Evolutionary conservation across 2,888 invertebrate genomes (phyloP).

Genomic region (Phragmatobia fuliginosa): DNA sequence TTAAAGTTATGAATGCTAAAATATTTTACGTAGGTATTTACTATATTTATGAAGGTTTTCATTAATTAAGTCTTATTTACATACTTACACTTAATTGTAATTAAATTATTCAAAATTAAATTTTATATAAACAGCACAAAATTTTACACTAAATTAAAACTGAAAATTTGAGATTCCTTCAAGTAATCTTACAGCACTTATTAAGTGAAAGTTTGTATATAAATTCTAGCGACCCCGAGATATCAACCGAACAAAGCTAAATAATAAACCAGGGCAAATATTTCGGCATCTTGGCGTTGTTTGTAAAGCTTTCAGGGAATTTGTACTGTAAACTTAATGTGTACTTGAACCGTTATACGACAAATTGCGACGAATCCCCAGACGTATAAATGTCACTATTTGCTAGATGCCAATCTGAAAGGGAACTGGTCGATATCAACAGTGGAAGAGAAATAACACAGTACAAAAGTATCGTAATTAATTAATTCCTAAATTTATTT

Average conservation of each 20-base stretch:
- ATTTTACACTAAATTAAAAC: background rate
- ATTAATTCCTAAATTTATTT: background rate
- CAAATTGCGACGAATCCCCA: constrained; percentile 23
- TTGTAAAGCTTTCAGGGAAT: constrained; percentile 23
- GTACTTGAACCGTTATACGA: constrained; percentile 16
- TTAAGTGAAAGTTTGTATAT: background rate
- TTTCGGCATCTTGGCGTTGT: constrained; percentile 10
- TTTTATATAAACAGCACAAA: too few relatives aligned
- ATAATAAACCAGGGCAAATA: constrained; percentile 16
- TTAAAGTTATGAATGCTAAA: background rate
- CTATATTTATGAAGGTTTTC: too few relatives aligned
- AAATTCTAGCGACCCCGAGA: background rate
- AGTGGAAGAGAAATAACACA: constrained; percentile 10
- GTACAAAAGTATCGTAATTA: background rate
- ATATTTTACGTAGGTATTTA: background rate
- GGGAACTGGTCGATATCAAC: constrained; percentile 7
- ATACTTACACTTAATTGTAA: too few relatives aligned
- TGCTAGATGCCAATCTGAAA: constrained; percentile 19
- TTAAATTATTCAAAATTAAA: too few relatives aligned
- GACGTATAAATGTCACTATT: constrained; percentile 18
- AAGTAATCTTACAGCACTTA: background rate
- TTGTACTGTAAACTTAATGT: constrained; percentile 21
- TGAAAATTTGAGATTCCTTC: background rate
- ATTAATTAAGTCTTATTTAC: too few relatives aligned
- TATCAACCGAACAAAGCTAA: constrained; percentile 6